Base-by-base conservation (phyloP, 2,888 invertebrate species). In the Heliconius ethilla region DNA sequence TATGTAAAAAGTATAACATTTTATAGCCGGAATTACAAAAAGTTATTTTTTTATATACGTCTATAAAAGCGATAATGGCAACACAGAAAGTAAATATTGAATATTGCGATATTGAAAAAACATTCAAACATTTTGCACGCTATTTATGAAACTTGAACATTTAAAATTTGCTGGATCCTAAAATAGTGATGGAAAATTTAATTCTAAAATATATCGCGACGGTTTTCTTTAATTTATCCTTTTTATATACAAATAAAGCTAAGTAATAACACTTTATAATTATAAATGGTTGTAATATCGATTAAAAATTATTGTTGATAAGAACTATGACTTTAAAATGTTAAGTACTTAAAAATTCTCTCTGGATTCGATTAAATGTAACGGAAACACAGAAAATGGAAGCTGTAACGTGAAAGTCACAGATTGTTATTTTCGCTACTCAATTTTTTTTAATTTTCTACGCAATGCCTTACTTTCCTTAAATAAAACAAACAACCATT, bases 181-280 rank as follows among this genome's bases (percentile, higher is more conserved):
- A 74, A 74, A 74, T 65, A 74, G 74, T 74, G 63, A 40, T 45
- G 63, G 33, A 72, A n/a, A 18, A 15, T 59, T 59, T 59, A 37
- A 59, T 7, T 59, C 72, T 72, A 72, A 72, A 59, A 72, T 69
- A 72, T 59, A 72, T 55, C 25, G 13, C 37, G 72, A 72, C 72
- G 72, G 72, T 33, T 55, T 72, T 72, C 22, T 55, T 59, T n/a
- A 59, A 72, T 59, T 72, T 37, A n/a, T 59, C 9, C 15, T 13
- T 59, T 59, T 29, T 45, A 59, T 59, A 59, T 59, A 27, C 9
- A 70, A 29, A 51, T 70, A 70, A 55, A 7, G 11, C n/a, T 55
- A 33, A 33, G n/a, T 33, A 37, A 15, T 55, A 27, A 70, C 55
- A 70, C 29, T 27, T 70, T 33, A 29, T 10, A 22, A 11, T 72